Percentiles rank a stretch among this genome's conserved stretches.
phyloP scores from a whole-genome alignment of 53 echinoderm and acorn worm species.

The Echinometra lucunter region DNA sequence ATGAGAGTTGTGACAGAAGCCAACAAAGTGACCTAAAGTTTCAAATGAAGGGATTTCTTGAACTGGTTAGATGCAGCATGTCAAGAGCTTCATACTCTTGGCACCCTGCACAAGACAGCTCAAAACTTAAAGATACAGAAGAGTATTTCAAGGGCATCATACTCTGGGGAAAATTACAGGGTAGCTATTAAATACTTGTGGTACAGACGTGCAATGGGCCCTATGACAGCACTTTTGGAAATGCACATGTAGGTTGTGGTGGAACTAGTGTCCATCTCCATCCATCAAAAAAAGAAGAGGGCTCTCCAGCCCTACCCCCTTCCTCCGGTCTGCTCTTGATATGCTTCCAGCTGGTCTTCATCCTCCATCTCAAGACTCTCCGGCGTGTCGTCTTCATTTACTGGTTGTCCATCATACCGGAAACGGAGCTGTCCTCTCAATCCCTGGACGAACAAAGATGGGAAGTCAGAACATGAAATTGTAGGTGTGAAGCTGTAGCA shows the following conservation, averaged over 20 bases:
- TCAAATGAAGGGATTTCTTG: background rate
- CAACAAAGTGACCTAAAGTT: background rate
- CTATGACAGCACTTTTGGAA: background rate
- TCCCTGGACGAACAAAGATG: conserved; percentile 50
- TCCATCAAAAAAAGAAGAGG: background rate
- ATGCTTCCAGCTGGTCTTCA: conserved; percentile 77
- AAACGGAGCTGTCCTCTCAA: conserved; percentile 70
- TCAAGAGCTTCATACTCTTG: background rate
- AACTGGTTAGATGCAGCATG: background rate
- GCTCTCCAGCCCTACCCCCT: conserved; percentile 48
- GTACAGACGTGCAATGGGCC: background rate
- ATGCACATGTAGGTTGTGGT: conserved; percentile 54
- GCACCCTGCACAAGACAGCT: background rate
- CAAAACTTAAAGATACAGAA: background rate
- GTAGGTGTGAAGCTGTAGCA: too few species aligned
- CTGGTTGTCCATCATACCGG: conserved; percentile 71
- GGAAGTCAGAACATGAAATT: background rate
- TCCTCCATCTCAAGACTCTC: conserved; percentile 72
- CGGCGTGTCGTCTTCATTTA: conserved; percentile 73
- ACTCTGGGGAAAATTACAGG: background rate
- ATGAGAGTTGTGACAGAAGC: background rate
- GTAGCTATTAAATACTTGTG: background rate
- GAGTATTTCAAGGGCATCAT: background rate
- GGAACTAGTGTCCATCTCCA: conserved; percentile 20
- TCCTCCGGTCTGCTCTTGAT: conserved; percentile 79